Percentiles rank a stretch among this genome's conserved stretches.
Evolutionary conservation across 2,888 invertebrate genomes (phyloP).

Genomic region (Nebria brevicollis): DNA sequence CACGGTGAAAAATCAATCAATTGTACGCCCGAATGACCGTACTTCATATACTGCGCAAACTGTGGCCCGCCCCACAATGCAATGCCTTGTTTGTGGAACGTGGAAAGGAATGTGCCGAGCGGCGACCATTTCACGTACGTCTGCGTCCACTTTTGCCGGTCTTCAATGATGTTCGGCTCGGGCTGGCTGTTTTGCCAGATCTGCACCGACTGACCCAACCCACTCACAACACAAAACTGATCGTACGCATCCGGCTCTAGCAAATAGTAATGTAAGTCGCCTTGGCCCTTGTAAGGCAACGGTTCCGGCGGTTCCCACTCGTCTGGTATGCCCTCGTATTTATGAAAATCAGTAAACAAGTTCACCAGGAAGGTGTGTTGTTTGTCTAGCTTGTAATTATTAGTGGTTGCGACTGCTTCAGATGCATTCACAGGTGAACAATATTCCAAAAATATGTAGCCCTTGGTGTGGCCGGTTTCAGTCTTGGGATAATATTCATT

Average conservation of each 20-base stretch:
- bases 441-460: slow-evolving; percentile 94
- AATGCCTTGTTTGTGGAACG: slow-evolving; percentile 95
- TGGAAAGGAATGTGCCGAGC: slow-evolving; percentile 93
- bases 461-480: slow-evolving; percentile 87
- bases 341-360: slow-evolving; percentile 94
- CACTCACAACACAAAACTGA: slow-evolving; percentile 91
- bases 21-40: slow-evolving; percentile 89
- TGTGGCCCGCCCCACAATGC: slow-evolving; percentile 97
- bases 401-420: slow-evolving; percentile 87
- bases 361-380: slow-evolving; percentile 94
- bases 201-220: slow-evolving; percentile 78
- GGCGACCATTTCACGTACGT: slow-evolving; percentile 98
- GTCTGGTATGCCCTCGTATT: slow-evolving; percentile 90
- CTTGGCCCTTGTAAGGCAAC: slow-evolving; percentile 90
- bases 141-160: slow-evolving; percentile 94
- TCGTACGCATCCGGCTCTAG: slow-evolving; percentile 96
- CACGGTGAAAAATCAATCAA: slow-evolving; percentile 98
- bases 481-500: slow-evolving; percentile 89
- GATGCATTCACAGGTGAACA: slow-evolving; percentile 83
- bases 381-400: slow-evolving; percentile 96
- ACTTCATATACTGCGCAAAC: slow-evolving; percentile 91
- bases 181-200: slow-evolving; percentile 92
- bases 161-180: slow-evolving; percentile 84
- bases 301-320: slow-evolving; percentile 93
- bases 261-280: slow-evolving; percentile 92